Conservation (phyloP, 2,888 invertebrate genomes). For the Drosophila melanosoma region DNA sequence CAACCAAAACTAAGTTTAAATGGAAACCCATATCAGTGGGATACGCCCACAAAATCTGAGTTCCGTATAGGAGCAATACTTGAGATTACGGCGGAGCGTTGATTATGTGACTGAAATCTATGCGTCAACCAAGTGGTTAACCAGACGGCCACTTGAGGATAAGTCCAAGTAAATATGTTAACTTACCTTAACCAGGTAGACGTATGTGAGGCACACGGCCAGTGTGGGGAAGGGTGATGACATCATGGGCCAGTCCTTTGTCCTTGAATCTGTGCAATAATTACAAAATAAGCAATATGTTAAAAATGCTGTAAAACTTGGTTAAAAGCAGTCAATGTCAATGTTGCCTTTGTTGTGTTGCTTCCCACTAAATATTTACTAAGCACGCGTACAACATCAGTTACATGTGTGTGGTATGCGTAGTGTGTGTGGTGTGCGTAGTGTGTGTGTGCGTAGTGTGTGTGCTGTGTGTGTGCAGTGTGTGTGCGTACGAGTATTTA, state of each 20-base stretch:
- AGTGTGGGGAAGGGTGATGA: constrained; percentile 96
- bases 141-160: constrained; percentile 5
- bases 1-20: neutral
- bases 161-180: constrained; percentile 21
- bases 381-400: constrained; percentile 9
- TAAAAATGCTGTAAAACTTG: constrained; percentile 7
- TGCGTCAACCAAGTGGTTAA: constrained; percentile 7
- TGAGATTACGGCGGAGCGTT: constrained; percentile 39
- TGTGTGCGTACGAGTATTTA: constrained; percentile 7
- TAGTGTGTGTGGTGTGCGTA: no score
- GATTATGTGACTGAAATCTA: constrained; percentile 46
- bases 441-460: no score
- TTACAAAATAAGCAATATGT: constrained; percentile 43
- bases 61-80: constrained; percentile 57
- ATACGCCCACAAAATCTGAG: constrained; percentile 20
- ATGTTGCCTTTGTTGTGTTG: constrained; percentile 6
- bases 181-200: constrained; percentile 94
- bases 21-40: constrained; percentile 31
- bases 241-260: constrained; percentile 97
- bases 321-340: constrained; percentile 12
- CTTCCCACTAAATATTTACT: constrained; percentile 1
- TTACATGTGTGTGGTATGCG: constrained; percentile 8
- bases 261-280: constrained; percentile 90
- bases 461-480: neutral
- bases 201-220: constrained; percentile 94